A percentile compares a stretch with the other conserved stretches of the same genome.
Evolutionary conservation across 2,113 vertebrate genomes (phyloP).

Genomic region (Oncorhynchus tshawytscha): DNA sequence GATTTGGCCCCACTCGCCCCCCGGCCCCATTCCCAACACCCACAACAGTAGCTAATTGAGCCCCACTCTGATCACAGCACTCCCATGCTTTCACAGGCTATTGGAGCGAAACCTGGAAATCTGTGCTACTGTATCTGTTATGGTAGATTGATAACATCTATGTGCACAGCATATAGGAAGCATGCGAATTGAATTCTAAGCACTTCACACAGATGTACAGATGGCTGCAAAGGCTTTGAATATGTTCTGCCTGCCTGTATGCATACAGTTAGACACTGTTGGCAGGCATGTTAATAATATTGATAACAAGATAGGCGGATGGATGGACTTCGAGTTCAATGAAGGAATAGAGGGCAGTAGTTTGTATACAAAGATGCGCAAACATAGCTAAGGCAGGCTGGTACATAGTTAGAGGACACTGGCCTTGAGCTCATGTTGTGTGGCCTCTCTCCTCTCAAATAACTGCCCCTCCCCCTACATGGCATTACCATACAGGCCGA

Average conservation of each 20-base stretch:
- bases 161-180: not conserved
- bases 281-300: not conserved
- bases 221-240: too few relatives aligned
- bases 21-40: conserved; percentile 17
- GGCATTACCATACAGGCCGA: conserved; percentile 58
- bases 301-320: not conserved
- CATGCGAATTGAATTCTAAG: too few relatives aligned
- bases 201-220: too few relatives aligned
- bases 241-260: too few relatives aligned
- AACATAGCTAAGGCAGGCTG: not conserved
- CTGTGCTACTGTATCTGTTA: conserved; percentile 35
- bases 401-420: conserved; percentile 12
- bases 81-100: conserved; percentile 53
- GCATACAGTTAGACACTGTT: not conserved
- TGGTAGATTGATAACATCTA: not conserved
- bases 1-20: conserved; percentile 58
- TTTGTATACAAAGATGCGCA: not conserved
- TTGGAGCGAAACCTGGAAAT: conserved; percentile 45
- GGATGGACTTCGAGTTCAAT: not conserved
- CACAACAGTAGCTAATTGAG: conserved; percentile 67
- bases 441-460: conserved; percentile 20
- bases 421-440: conserved; percentile 44
- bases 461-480: conserved; percentile 34
- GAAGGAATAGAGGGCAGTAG: too few relatives aligned
- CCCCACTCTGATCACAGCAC: conserved; percentile 44